A percentile compares a stretch with the other conserved stretches of the same genome.
Evolutionary conservation across 2,113 vertebrate species (phyloP).

Genomic region (Poeciliopsis occidentalis): DNA sequence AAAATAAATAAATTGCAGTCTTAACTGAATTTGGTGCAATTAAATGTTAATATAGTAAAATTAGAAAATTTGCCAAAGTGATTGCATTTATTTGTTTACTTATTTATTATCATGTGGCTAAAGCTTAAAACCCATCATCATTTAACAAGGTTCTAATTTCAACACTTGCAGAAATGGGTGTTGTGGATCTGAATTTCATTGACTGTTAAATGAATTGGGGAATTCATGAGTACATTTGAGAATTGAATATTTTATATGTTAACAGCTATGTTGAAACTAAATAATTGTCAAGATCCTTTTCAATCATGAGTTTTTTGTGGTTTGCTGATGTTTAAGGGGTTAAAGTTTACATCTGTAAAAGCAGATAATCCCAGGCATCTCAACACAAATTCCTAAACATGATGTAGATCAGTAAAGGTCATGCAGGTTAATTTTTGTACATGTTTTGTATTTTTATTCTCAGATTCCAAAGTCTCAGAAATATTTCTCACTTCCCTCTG

Average conservation of each 20-base stretch:
- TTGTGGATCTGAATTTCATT: no score
- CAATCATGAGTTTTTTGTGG: neutral
- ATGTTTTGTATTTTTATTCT: neutral
- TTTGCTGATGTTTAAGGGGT: neutral
- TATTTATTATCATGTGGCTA: no score
- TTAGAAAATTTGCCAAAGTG: neutral
- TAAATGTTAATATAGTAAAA: neutral
- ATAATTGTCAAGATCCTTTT: neutral
- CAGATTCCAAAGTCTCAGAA: constrained; percentile 71
- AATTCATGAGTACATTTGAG: no score
- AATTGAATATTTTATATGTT: neutral
- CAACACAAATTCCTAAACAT: neutral
- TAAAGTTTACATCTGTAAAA: neutral
- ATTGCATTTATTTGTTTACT: no score
- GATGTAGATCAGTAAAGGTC: neutral
- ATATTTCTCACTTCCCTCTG: constrained; percentile 79
- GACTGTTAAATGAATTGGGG: no score
- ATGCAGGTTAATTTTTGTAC: neutral
- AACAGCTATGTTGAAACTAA: neutral
- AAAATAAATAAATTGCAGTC: no score
- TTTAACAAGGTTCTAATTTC: no score
- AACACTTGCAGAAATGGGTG: no score
- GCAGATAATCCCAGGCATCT: neutral
- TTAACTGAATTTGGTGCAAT: neutral
- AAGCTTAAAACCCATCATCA: no score